phyloP scores from a whole-genome alignment of 64 coral and sea anemone species.

The Actinia equina region DNA sequence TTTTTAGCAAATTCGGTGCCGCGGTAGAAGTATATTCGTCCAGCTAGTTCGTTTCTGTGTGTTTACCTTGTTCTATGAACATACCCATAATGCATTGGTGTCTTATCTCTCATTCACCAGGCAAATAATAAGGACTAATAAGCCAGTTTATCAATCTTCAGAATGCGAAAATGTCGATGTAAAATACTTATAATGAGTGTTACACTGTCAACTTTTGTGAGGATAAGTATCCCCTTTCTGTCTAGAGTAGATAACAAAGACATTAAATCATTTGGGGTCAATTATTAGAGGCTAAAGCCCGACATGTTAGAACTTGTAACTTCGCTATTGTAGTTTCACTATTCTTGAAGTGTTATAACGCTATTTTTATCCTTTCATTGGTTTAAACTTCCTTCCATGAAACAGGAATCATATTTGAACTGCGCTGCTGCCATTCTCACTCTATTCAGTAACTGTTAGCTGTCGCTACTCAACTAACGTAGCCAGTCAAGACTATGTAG shows the following conservation, averaged over 20 bases:
- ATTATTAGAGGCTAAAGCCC: background rate
- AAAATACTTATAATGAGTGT: slow-evolving; percentile 9
- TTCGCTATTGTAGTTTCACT: background rate
- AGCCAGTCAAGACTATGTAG: no score
- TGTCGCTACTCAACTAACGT: no score
- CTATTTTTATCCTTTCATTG: background rate
- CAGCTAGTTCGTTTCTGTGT: no score
- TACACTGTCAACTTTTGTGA: background rate
- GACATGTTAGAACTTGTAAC: background rate
- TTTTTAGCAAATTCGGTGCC: no score
- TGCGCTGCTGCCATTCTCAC: no score
- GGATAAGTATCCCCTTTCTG: background rate
- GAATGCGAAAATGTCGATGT: background rate
- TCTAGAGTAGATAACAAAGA: background rate
- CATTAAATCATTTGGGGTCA: background rate
- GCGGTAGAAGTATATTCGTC: no score
- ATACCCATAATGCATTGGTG: background rate
- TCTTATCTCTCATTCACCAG: background rate
- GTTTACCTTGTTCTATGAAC: background rate
- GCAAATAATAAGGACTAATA: background rate
- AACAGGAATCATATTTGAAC: background rate
- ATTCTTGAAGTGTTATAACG: background rate
- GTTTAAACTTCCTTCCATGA: background rate
- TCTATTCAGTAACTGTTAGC: no score
- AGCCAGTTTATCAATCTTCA: background rate